Base-by-base conservation (phyloP, 2,888 invertebrate species). In the Cerastoderma edule region DNA sequence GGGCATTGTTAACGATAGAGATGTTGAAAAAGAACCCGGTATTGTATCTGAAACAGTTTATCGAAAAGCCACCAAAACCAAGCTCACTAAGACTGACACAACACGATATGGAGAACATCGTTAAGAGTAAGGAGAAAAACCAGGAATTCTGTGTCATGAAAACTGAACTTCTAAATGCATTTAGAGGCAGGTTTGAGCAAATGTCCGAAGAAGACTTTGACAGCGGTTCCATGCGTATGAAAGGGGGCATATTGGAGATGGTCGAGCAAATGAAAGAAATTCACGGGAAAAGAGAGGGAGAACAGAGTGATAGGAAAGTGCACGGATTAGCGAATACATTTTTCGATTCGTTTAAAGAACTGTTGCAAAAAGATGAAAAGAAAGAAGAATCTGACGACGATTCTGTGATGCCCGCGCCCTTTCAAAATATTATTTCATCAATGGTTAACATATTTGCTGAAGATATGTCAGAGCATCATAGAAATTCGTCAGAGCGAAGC, bases 291-390 rank as follows among this genome's bases (percentile, higher is more conserved):
- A 22, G 50, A 50, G 8, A 22, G 2, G 10, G 8, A 3, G 50
- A 10, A 1, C 3, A n/a, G 8, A 22, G n/a, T 22, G 50, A 50
- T 27, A 10, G 10, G 24, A 50, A 22, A 22, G 22, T 2, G n/a
- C 22, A 2, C 10, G n/a, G n/a, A 22, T 22, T 22, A 10, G 24
- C 2, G 1, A 22, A 50, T 22, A n/a, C n/a, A n/a, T 50, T 50
- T 22, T 10, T 50, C 4, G 50, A 50, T 50, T 50, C 50, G 2
- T 50, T 50, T 50, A 50, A 50, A 10, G 50, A 50, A 50, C 50
- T 50, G 8, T 50, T 50, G 10, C n/a, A 10, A n/a, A 50, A 1
- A 10, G 50, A 24, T 1, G 2, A 27, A 24, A 22, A 22, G n/a
- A 1, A 13, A n/a, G 50, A 50, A 1, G 24, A 22, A 2, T 50